phyloP scores from a whole-genome alignment of 2,888 invertebrate species.

The Pandemis cinnamomeana region DNA sequence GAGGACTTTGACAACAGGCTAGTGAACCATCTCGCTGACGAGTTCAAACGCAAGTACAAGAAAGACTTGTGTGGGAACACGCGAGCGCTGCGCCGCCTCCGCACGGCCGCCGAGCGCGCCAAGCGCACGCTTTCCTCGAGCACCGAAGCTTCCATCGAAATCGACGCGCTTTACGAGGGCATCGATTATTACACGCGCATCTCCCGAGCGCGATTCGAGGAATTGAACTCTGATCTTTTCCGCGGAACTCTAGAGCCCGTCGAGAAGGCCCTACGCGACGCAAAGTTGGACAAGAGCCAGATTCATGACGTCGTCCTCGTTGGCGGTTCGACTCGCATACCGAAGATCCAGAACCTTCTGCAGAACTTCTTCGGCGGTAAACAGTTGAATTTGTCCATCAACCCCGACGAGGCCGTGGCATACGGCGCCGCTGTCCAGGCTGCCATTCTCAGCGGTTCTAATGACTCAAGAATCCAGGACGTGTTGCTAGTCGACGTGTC shows the following conservation, averaged over 20 bases:
- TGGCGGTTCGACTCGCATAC: constrained; percentile 90
- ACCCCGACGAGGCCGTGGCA: constrained; percentile 90
- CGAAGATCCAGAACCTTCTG: constrained; percentile 88
- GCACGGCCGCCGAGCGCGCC: constrained; percentile 89
- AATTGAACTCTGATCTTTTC: constrained; percentile 87
- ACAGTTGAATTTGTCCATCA: constrained; percentile 87
- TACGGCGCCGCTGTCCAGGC: constrained; percentile 89
- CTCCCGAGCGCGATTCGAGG: constrained; percentile 88
- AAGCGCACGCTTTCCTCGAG: constrained; percentile 89
- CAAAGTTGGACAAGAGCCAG: constrained; percentile 87
- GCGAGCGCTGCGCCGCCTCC: constrained; percentile 85
- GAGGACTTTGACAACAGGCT: constrained; percentile 86
- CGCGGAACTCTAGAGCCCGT: constrained; percentile 88
- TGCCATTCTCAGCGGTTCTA: constrained; percentile 87
- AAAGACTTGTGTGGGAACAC: constrained; percentile 86
- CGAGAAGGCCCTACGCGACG: constrained; percentile 88
- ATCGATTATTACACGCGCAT: constrained; percentile 86
- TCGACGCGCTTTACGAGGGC: constrained; percentile 88
- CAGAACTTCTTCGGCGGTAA: constrained; percentile 88
- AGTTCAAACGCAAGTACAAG: constrained; percentile 86
- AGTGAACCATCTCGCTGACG: constrained; percentile 85
- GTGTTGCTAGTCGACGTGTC: constrained; percentile 80
- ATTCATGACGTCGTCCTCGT: constrained; percentile 90
- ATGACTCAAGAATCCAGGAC: constrained; percentile 87
- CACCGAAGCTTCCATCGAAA: constrained; percentile 87